phyloP scores from a whole-genome alignment of 2,888 invertebrate species.

The Sepioteuthis lessoniana region DNA sequence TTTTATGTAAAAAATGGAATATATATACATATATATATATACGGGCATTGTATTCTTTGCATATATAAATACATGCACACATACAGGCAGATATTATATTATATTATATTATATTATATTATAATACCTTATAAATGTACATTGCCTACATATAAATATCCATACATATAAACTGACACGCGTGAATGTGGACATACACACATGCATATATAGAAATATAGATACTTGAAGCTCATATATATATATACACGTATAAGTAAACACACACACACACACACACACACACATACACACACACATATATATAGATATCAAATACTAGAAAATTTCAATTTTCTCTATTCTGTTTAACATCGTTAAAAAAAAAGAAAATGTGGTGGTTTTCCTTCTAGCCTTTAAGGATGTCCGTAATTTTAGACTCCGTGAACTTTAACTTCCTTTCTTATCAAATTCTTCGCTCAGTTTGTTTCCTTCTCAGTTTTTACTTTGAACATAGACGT shows the following conservation, averaged over 20 bases:
- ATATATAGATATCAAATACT: background rate
- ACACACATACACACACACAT: no score
- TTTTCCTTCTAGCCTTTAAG: background rate
- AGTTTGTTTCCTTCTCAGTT: background rate
- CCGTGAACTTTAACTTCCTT: conserved; percentile 25
- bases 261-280: background rate
- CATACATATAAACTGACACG: background rate
- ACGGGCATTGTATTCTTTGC: no score
- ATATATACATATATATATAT: no score
- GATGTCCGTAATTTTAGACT: background rate
- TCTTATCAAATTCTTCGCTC: background rate
- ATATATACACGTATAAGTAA: background rate
- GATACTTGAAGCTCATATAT: background rate
- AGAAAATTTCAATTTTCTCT: no score
- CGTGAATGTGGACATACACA: background rate
- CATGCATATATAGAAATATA: background rate
- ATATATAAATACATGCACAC: no score
- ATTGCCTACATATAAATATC: no score
- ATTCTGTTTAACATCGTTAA: background rate
- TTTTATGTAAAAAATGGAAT: no score
- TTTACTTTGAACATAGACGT: background rate
- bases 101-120: no score
- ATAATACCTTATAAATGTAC: no score
- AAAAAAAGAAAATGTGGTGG: background rate
- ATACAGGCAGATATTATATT: no score